Conservation (phyloP, 1,140 invertebrate genomes). For the Meloidogyne hapla region DNA sequence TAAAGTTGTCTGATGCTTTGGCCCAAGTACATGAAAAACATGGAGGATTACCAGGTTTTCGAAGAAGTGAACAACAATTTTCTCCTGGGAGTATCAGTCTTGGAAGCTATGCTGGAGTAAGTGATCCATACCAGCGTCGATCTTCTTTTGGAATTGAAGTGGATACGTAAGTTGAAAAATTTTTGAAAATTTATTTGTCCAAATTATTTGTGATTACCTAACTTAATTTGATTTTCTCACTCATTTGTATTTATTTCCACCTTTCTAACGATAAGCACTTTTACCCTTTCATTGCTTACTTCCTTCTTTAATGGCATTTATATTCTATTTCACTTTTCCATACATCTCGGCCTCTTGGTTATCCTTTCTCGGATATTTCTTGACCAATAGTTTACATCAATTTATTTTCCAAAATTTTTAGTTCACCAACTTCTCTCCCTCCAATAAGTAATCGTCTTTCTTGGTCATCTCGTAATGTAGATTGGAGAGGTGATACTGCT, state of each 20-base stretch:
- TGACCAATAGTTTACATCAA: too few relatives aligned
- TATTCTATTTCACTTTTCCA: too few relatives aligned
- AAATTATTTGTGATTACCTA: too few relatives aligned
- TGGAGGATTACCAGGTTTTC: not conserved
- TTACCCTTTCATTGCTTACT: not conserved
- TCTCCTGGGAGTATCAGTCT: slow-evolving; percentile 19
- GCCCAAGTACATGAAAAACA: slow-evolving; percentile 37
- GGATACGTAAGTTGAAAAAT: slow-evolving; percentile 11
- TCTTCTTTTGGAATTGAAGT: slow-evolving; percentile 16
- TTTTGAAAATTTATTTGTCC: too few relatives aligned
- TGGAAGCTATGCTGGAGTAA: slow-evolving; percentile 10
- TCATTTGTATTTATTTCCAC: too few relatives aligned
- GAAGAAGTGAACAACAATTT: slow-evolving; percentile 15
- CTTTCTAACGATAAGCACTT: not conserved
- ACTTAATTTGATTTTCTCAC: too few relatives aligned
- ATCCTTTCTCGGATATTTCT: too few relatives aligned
- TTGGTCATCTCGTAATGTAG: slow-evolving; percentile 27
- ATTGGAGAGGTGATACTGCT: slow-evolving; percentile 24
- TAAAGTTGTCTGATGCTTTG: slow-evolving; percentile 49
- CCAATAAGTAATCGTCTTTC: slow-evolving; percentile 23
- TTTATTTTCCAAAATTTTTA: not conserved
- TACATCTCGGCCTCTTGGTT: too few relatives aligned
- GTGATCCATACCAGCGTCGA: slow-evolving; percentile 6
- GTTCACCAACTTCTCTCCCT: slow-evolving; percentile 15
- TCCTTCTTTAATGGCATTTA: too few relatives aligned